Evolutionary conservation across 2,888 invertebrate species (phyloP).

Genomic region (Suillia variegata): DNA sequence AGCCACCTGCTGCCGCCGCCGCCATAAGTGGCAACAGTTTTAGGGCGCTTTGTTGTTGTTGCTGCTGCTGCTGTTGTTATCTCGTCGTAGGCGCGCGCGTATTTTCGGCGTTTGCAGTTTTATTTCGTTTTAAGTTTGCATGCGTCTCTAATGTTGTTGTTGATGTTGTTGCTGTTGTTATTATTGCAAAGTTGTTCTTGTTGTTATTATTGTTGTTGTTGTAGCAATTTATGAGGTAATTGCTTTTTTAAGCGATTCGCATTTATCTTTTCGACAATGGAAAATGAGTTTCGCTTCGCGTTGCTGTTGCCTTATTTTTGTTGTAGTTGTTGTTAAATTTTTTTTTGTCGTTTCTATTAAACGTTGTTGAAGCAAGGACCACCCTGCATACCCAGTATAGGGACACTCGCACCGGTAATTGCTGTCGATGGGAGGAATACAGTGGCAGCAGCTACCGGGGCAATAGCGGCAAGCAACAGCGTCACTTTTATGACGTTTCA

Average conservation of each 20-base stretch:
- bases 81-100: background rate
- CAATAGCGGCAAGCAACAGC: no score
- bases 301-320: background rate
- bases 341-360: constrained; percentile 6
- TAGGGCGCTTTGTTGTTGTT: background rate
- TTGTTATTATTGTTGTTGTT: constrained; percentile 13
- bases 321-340: background rate
- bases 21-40: background rate
- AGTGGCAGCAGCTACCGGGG: background rate
- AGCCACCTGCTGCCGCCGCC: background rate
- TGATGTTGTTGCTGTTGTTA: background rate
- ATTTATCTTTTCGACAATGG: constrained; percentile 52
- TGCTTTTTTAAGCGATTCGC: constrained; percentile 51
- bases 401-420: background rate
- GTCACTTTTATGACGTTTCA: constrained; percentile 22
- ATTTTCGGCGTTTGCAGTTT: background rate
- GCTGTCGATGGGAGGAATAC: background rate
- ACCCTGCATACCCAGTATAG: no score
- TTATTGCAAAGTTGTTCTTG: constrained; percentile 9
- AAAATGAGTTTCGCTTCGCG: constrained; percentile 43
- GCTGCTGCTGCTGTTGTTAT: no score
- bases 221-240: constrained; percentile 54
- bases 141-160: background rate
- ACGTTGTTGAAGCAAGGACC: no score
- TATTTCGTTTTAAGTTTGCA: background rate